phyloP scores from a whole-genome alignment of 92 coral and sea anemone species.

The Blastomussa wellsi region DNA sequence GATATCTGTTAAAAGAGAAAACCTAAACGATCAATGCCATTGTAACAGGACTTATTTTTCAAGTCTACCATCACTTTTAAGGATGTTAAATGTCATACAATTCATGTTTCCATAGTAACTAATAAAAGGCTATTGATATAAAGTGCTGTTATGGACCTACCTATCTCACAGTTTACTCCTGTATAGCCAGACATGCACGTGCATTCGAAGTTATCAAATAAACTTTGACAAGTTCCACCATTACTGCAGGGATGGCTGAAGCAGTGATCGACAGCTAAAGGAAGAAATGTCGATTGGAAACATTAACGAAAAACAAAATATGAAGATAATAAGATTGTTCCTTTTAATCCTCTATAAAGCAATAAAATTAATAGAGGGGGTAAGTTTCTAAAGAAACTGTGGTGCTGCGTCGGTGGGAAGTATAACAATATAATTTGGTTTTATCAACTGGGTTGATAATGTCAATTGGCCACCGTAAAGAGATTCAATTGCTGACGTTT shows the following conservation, averaged over 20 bases:
- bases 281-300: neutral
- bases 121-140: no score
- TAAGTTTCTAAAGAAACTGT: no score
- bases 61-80: no score
- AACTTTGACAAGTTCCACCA: neutral
- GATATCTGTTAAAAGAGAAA: neutral
- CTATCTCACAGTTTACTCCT: constrained; percentile 23
- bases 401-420: no score
- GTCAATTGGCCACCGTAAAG: no score
- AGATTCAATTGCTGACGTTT: no score
- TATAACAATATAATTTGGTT: no score
- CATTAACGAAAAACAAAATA: neutral
- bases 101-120: no score
- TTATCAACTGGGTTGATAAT: no score
- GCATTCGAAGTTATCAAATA: neutral
- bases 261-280: constrained; percentile 19
- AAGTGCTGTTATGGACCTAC: neutral
- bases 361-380: no score
- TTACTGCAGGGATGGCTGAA: constrained; percentile 3
- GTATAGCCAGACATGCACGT: neutral
- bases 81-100: no score
- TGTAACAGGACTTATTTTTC: neutral
- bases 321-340: neutral
- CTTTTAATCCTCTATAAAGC: neutral
- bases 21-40: neutral